Base-by-base conservation (phyloP, 2,113 vertebrate species). In the Notechis scutatus region DNA sequence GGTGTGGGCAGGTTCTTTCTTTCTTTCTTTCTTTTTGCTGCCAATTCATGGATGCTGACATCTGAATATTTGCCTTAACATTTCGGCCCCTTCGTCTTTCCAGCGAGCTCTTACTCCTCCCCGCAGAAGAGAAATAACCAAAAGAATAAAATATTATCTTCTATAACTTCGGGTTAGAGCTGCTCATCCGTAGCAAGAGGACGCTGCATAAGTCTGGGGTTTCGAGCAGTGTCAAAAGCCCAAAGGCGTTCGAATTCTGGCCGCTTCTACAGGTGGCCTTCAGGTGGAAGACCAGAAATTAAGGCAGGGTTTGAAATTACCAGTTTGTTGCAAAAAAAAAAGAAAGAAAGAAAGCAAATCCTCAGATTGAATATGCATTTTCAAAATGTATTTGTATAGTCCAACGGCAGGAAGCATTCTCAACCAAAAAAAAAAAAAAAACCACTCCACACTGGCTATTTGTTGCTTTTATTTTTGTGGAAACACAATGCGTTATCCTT, bases 251-350 rank as follows among this genome's bases (percentile, higher is more conserved):
- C 61, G 1, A 85, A 18, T 85, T 23, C 15, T 34, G 0, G 21
- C 61, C n/a, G 4, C 47, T 14, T 9, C 85, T 90, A 56, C 91
- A 55, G 89, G 92, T 15, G 90, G n/a, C 0, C 0, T 0, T 2
- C 18, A 23, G 81, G 15, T 54, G 20, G 1, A 21, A 14, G 42
- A 20, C 85, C 10, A 85, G 29, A 45, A 88, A 88, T 15, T 5
- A 39, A 88, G 39, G 5, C 69, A 9, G 42, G 61, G 24, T 18
- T 91, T 61, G 15, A 74, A 4, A 26, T 18, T 47, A 6, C 1
- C 5, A 23, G 0, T 85, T 3, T 0, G 0, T 0, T 85, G 23
- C 61, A 74, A 52, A 87, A 59, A 26, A 55, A 54, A 74, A 52
- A 87, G 15, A 23, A 50, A 54, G 3, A 74, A 34, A 87, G 34